Evolutionary conservation across 2,888 invertebrate species (phyloP).

Genomic region (Malthinus seriepunctatus): DNA sequence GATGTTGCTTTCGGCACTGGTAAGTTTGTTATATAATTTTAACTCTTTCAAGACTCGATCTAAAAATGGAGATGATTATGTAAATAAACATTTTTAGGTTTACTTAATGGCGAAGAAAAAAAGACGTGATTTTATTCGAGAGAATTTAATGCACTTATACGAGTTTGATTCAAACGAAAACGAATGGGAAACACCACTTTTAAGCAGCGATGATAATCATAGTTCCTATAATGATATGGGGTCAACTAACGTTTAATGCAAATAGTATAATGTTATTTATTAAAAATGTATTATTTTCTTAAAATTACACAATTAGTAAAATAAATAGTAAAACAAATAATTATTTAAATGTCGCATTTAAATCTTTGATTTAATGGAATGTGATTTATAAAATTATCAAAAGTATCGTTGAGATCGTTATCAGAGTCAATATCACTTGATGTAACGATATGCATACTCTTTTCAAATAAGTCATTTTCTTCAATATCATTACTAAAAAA

Average conservation of each 20-base stretch:
- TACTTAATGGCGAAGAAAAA: constrained; percentile 58
- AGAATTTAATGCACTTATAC: constrained; percentile 68
- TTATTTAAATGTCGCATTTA: constrained; percentile 30
- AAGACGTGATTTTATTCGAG: constrained; percentile 62
- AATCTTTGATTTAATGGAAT: constrained; percentile 42
- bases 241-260: background rate
- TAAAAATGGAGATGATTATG: too few species aligned
- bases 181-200: constrained; percentile 65
- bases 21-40: constrained; percentile 34
- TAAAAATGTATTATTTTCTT: background rate
- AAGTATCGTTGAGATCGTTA: background rate
- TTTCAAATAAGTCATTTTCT: constrained; percentile 65
- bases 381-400: constrained; percentile 38
- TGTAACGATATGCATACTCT: constrained; percentile 51
- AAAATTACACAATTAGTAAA: background rate
- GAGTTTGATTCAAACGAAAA: constrained; percentile 72
- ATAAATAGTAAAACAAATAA: background rate
- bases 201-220: constrained; percentile 51
- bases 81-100: constrained; percentile 49
- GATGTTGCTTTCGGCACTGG: constrained; percentile 50
- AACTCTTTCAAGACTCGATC: too few species aligned
- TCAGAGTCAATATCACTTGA: constrained; percentile 32
- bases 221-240: constrained; percentile 4
- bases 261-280: background rate
- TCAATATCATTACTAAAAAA: constrained; percentile 45